Percentiles rank a stretch among this genome's conserved stretches.
These are phyloP conservation scores for Taenaris catops DNA, from an alignment of 2,888 invertebrate genomes.

Conservation along the genomic window DNA sequence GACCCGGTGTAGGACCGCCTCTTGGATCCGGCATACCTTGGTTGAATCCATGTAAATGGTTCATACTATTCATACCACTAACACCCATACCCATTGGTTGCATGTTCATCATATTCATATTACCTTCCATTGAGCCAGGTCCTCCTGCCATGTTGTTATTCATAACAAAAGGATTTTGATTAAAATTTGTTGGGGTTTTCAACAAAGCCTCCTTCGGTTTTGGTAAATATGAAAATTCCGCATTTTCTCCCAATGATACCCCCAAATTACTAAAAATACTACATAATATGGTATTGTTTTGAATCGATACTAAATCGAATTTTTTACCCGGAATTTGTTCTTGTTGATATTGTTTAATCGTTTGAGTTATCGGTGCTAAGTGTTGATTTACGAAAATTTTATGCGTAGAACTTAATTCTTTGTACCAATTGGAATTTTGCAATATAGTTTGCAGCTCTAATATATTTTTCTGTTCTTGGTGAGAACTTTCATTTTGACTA, in stretches of 20 bases:
- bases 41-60: conserved; percentile 61
- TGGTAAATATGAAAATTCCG: conserved; percentile 71
- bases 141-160: conserved; percentile 46
- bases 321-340: conserved; percentile 75
- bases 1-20: conserved; percentile 72
- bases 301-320: conserved; percentile 73
- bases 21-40: conserved; percentile 67
- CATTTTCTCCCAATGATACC: conserved; percentile 78
- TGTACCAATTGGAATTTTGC: conserved; percentile 85
- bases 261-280: conserved; percentile 83
- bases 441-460: conserved; percentile 81
- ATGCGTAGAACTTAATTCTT: conserved; percentile 84
- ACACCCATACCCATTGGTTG: conserved; percentile 60
- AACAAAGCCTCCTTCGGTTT: conserved; percentile 69
- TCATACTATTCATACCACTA: conserved; percentile 58
- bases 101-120: conserved; percentile 65
- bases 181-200: conserved; percentile 62
- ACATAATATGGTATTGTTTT: conserved; percentile 72
- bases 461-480: conserved; percentile 50
- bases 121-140: conserved; percentile 49
- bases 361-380: conserved; percentile 81
- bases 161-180: conserved; percentile 53
- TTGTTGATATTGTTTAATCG: conserved; percentile 81
- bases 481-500: conserved; percentile 31
- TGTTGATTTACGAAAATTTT: conserved; percentile 86